phyloP scores from a whole-genome alignment of 1,140 invertebrate genomes.

The Homarus americanus region DNA sequence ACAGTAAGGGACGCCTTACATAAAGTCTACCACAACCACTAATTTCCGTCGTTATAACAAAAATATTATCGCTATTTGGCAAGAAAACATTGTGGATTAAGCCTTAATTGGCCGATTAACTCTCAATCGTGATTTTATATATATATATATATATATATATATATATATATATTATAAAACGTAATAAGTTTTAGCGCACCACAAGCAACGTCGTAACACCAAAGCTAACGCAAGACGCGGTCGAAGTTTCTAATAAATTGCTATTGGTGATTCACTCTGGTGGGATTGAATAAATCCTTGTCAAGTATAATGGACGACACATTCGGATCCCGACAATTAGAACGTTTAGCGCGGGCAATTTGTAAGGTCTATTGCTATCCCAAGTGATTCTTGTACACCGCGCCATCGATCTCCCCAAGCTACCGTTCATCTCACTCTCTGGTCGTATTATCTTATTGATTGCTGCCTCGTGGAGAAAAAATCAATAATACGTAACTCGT shows the following conservation, averaged over 20 bases:
- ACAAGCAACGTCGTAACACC: too few species aligned
- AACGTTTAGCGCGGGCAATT: neutral
- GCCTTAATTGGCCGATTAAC: too few species aligned
- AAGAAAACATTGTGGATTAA: neutral
- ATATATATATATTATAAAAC: too few species aligned
- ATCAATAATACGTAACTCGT: neutral
- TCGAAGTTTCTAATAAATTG: too few species aligned
- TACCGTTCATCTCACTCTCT: neutral
- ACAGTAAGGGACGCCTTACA: too few species aligned
- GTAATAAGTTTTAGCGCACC: too few species aligned
- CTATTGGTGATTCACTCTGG: neutral
- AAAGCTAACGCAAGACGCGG: too few species aligned
- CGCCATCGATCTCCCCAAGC: neutral
- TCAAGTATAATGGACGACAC: neutral
- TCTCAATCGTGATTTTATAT: too few species aligned
- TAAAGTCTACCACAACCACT: too few species aligned
- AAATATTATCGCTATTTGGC: too few species aligned
- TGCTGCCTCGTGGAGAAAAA: neutral
- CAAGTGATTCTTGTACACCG: constrained; percentile 7
- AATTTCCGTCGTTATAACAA: too few species aligned
- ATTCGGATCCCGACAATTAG: neutral
- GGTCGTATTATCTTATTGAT: neutral
- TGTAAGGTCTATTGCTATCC: neutral
- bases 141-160: too few species aligned
- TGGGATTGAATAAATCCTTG: neutral